Conservation (phyloP, 2,888 invertebrate genomes). For the Ochropleura leucogaster region DNA sequence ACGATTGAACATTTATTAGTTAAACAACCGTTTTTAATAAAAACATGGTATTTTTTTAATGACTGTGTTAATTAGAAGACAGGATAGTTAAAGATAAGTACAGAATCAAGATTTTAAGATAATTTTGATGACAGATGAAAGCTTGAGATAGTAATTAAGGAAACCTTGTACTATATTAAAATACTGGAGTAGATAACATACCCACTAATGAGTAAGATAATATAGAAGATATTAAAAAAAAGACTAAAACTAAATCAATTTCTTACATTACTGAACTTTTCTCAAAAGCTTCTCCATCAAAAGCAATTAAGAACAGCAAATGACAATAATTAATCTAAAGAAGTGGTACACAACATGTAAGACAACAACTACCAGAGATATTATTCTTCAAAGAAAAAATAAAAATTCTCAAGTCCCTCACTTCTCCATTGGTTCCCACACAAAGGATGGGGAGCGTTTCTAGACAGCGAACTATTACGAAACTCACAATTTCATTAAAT, state of each 20-base stretch:
- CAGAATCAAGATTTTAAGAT: slow-evolving; percentile 34
- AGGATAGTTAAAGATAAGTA: slow-evolving; percentile 20
- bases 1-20: slow-evolving; percentile 42
- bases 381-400: slow-evolving; percentile 5
- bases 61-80: slow-evolving; percentile 12
- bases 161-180: slow-evolving; percentile 1
- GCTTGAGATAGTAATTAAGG: slow-evolving; percentile 12
- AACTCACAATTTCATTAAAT: slow-evolving; percentile 78
- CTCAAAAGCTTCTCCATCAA: background rate
- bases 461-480: slow-evolving; percentile 69
- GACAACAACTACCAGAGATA: background rate
- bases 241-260: background rate
- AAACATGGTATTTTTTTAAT: slow-evolving; percentile 36
- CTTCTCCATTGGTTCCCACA: slow-evolving; percentile 63
- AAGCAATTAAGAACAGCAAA: too few relatives aligned
- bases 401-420: slow-evolving; percentile 23
- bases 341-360: background rate
- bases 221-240: background rate
- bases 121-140: slow-evolving; percentile 39
- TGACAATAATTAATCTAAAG: background rate
- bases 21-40: slow-evolving; percentile 32
- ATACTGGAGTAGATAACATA: background rate
- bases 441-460: slow-evolving; percentile 46
- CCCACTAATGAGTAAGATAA: background rate
- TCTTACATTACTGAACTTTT: background rate